Percentiles rank a stretch among this genome's conserved stretches.
phyloP scores from a whole-genome alignment of 2,888 invertebrate species.

The Zonitis immaculata region DNA sequence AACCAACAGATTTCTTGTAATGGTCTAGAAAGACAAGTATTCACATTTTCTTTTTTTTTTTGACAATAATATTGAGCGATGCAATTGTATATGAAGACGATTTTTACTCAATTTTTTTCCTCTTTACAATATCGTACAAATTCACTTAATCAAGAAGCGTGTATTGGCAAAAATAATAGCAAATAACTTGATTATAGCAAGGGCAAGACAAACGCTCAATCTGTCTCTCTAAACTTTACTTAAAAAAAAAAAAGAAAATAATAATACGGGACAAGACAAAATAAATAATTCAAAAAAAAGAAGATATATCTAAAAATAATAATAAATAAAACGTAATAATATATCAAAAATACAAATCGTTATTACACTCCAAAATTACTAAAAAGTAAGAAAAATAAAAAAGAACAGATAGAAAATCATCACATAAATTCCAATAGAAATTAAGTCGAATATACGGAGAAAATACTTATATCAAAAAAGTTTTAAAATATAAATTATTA shows the following conservation, averaged over 20 bases:
- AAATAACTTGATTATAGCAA: background rate
- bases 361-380: conserved; percentile 28
- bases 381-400: conserved; percentile 29
- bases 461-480: conserved; percentile 1
- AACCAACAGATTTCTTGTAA: conserved; percentile 15
- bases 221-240: background rate
- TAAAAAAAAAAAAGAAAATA: background rate
- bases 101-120: conserved; percentile 27
- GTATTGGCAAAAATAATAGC: background rate
- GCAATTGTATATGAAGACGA: conserved; percentile 24
- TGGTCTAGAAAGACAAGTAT: conserved; percentile 30
- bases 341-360: conserved; percentile 45
- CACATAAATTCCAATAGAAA: conserved; percentile 6
- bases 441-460: conserved; percentile 27
- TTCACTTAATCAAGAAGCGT: background rate
- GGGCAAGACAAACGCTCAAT: background rate
- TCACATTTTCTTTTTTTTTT: conserved; percentile 7
- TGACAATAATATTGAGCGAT: conserved; percentile 37
- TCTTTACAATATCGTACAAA: conserved; percentile 32
- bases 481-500: conserved; percentile 8
- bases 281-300: conserved; percentile 20
- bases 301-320: conserved; percentile 40
- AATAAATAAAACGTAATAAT: conserved; percentile 40
- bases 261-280: conserved; percentile 2
- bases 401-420: background rate